Base-by-base conservation (phyloP, 2,888 invertebrate genomes). In the Drosophila nr. perissopoda region DNA sequence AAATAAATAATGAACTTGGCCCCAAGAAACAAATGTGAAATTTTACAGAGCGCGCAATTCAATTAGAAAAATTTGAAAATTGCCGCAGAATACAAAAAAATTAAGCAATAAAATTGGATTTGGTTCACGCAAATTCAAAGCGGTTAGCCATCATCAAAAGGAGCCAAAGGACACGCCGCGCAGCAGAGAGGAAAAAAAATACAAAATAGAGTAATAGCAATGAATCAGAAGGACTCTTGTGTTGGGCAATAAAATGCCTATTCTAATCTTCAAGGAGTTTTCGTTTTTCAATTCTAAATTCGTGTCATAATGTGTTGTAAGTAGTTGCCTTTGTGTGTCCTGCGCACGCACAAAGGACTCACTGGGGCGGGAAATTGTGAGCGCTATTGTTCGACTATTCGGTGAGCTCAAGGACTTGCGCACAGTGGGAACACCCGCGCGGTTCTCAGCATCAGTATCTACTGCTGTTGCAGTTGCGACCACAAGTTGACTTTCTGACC, bases 71-170 rank as follows among this genome's bases (percentile, higher is more conserved):
- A 86, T 86, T 89, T 76, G 70, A 86, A 54, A 78, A 66, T 74
- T 60, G 74, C 75, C 67, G 60, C 58, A 33, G 77, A 73, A 59
- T 63, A 70, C 59, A 78, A 79, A 91, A 91, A 92, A 92, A 93
- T 93, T 93, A 85, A 93, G 93, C 93, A 93, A 93, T 93, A 93
- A 93, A 93, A 93, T 93, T 93, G 70, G 93, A 89, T 91, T 87
- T 91, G 92, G 93, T 93, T 92, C 93, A 92, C 88, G 89, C 88
- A 88, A 89, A 92, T 91, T 91, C 81, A 91, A 91, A 74, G 78
- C 70, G 68, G 56, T 48, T 75, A 78, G 51, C 36, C 81, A 68
- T 61, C 86, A 77, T 90, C 83, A 87, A 89, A 86, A 79, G 79
- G 76, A 79, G 61, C 65, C 46, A 60, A 70, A 75, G 83, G 73